Evolutionary conservation across 2,888 invertebrate genomes (phyloP).

Genomic region (Drosophila limbata): DNA sequence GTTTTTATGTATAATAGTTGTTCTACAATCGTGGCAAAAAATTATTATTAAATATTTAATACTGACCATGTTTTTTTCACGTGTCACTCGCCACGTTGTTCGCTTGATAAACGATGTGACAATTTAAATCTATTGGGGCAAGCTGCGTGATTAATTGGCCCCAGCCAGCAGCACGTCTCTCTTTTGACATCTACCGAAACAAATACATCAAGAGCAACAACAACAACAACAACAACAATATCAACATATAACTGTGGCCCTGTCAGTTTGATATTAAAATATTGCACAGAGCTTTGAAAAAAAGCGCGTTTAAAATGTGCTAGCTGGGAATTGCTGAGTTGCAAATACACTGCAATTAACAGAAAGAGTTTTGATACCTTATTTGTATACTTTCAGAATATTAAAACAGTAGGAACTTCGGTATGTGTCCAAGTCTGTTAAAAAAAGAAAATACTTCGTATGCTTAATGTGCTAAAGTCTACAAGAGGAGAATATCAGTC

Average conservation of each 20-base stretch:
- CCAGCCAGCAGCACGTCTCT: constrained; percentile 45
- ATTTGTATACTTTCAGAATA: background rate
- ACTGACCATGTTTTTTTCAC: constrained; percentile 22
- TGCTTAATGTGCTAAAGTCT: background rate
- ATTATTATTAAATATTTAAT: constrained; percentile 53
- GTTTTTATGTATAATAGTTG: background rate
- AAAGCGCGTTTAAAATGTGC: background rate
- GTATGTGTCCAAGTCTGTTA: background rate
- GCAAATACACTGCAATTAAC: background rate
- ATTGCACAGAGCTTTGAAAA: constrained; percentile 38
- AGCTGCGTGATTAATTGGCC: constrained; percentile 70
- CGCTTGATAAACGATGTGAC: constrained; percentile 78
- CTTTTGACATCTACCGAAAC: constrained; percentile 54
- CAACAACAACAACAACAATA: constrained; percentile 28
- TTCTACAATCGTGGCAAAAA: background rate
- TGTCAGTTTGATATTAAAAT: constrained; percentile 68
- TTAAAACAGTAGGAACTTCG: background rate
- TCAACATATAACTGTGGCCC: constrained; percentile 38
- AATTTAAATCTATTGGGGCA: constrained; percentile 80
- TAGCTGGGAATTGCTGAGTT: background rate
- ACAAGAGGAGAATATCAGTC: background rate
- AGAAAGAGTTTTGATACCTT: background rate
- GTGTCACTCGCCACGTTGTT: constrained; percentile 19
- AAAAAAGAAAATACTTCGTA: background rate
- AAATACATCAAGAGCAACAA: constrained; percentile 52